These are phyloP conservation scores for Alviniconcha marisindica DNA, from an alignment of 1,140 invertebrate genomes.

Conservation along the genomic window DNA sequence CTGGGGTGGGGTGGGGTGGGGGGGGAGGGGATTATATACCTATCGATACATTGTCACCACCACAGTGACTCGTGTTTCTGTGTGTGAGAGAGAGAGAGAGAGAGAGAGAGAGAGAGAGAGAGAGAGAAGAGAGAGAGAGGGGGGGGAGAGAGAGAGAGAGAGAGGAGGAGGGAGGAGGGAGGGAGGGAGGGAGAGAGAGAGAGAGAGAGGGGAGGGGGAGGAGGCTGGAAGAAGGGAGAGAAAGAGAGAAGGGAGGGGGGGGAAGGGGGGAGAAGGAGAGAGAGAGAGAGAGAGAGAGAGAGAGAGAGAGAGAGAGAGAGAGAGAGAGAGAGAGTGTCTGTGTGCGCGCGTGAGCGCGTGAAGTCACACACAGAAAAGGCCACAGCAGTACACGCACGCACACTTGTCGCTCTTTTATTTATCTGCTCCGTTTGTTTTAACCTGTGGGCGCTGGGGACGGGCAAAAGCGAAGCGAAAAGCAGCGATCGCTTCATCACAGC, in stretches of 20 bases:
- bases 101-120: not conserved
- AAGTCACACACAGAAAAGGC: not conserved
- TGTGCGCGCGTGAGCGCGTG: not conserved
- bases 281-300: slow-evolving; percentile 24
- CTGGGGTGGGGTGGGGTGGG: too few relatives aligned
- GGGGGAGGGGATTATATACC: too few relatives aligned
- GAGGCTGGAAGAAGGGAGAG: not conserved
- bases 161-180: not conserved
- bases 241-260: not conserved
- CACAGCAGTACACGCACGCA: not conserved
- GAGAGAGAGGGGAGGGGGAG: not conserved
- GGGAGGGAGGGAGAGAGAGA: not conserved
- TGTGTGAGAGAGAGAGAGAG: not conserved
- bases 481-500: too few relatives aligned
- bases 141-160: not conserved
- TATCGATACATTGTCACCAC: too few relatives aligned
- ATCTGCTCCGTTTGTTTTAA: too few relatives aligned
- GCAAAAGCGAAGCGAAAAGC: too few relatives aligned
- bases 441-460: too few relatives aligned
- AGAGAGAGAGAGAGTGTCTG: not conserved
- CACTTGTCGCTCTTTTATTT: not conserved
- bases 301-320: slow-evolving; percentile 24
- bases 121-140: not conserved
- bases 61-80: too few relatives aligned
- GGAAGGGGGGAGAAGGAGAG: slow-evolving; percentile 1